These are phyloP conservation scores for Pterostichus madidus DNA, from an alignment of 2,888 invertebrate genomes.

Conservation along the genomic window DNA sequence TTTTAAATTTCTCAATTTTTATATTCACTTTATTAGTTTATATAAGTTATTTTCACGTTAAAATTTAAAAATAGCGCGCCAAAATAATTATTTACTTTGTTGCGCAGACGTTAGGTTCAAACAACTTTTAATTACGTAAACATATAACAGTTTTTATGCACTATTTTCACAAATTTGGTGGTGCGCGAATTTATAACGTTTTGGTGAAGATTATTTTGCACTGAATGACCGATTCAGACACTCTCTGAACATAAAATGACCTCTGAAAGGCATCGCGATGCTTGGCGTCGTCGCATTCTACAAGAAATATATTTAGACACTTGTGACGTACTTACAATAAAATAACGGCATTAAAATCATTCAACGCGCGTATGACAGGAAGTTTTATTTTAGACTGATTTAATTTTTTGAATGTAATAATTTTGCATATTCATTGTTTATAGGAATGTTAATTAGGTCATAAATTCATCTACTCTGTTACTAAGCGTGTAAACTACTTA, in stretches of 20 bases:
- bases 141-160: not conserved
- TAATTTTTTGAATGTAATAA: conserved; percentile 8
- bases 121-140: not conserved
- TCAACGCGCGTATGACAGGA: conserved; percentile 27
- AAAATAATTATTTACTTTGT: conserved; percentile 7
- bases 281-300: conserved; percentile 63
- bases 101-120: conserved; percentile 18
- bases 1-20: conserved; percentile 53
- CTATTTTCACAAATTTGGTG: not conserved
- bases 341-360: conserved; percentile 29
- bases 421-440: conserved; percentile 14
- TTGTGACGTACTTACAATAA: conserved; percentile 47
- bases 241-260: conserved; percentile 54
- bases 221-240: conserved; percentile 39
- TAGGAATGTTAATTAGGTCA: not conserved
- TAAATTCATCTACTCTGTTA: conserved; percentile 9
- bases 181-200: not conserved
- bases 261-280: conserved; percentile 61
- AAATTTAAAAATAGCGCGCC: conserved; percentile 22
- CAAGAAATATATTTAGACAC: conserved; percentile 61
- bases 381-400: conserved; percentile 34
- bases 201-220: conserved; percentile 6
- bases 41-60: conserved; percentile 6
- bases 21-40: conserved; percentile 26
- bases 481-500: not conserved